Evolutionary conservation across 2,113 vertebrate genomes (phyloP).

Genomic region (Rallus limicola): DNA sequence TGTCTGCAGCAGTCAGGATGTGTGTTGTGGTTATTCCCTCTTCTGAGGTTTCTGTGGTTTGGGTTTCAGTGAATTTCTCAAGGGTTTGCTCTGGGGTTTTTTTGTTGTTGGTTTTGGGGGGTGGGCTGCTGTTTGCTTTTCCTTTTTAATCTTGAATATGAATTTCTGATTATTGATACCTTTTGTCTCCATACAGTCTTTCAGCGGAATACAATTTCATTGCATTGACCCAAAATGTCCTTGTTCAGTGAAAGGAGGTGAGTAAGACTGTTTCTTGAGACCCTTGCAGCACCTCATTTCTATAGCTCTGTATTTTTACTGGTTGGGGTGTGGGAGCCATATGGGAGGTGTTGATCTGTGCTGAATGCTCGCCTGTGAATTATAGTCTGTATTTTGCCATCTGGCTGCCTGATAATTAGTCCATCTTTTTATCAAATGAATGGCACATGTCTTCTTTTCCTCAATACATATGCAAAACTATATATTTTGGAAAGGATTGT

Average conservation of each 20-base stretch:
- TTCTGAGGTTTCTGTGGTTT: constrained; percentile 43
- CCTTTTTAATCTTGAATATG: not conserved
- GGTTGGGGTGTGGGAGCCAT: constrained; percentile 30
- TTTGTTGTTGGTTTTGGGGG: not conserved
- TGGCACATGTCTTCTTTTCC: constrained; percentile 1
- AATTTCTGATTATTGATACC: not conserved
- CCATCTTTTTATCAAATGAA: constrained; percentile 33
- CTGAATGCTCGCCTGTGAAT: constrained; percentile 46
- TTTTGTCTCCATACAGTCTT: not conserved
- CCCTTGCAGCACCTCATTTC: not conserved
- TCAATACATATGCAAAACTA: not conserved
- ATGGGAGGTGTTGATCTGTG: constrained; percentile 43
- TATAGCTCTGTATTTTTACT: constrained; percentile 4
- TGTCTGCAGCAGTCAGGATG: constrained; percentile 28
- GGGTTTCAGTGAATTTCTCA: not conserved
- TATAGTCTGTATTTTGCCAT: constrained; percentile 55
- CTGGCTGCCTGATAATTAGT: constrained; percentile 55
- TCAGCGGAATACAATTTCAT: not conserved
- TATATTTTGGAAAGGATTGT: not conserved
- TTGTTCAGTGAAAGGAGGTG: not conserved
- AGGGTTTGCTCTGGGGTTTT: not conserved
- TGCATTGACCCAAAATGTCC: not conserved
- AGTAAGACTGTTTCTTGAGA: not conserved
- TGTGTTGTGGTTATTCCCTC: not conserved
- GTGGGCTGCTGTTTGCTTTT: not conserved